Evolutionary conservation across 1,140 invertebrate species (phyloP).

Genomic region (Heliconius eleuchia): DNA sequence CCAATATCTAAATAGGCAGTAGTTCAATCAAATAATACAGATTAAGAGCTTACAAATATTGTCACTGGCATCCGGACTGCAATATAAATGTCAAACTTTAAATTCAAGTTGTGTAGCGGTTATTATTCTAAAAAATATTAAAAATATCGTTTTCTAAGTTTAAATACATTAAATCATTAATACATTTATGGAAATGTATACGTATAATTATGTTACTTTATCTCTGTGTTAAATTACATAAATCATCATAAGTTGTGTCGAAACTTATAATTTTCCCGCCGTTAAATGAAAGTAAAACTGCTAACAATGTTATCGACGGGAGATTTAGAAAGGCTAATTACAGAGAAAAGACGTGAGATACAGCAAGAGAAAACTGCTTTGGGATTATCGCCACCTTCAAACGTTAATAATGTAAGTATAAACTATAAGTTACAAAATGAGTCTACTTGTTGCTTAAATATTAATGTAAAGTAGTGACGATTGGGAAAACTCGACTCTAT

Average conservation of each 20-base stretch:
- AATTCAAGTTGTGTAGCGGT: slow-evolving; percentile 4
- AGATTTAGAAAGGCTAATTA: slow-evolving; percentile 76
- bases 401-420: slow-evolving; percentile 48
- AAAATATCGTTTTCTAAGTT: not conserved
- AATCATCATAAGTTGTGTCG: not conserved
- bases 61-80: not conserved
- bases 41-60: not conserved
- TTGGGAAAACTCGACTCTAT: slow-evolving; percentile 18
- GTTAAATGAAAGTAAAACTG: slow-evolving; percentile 39
- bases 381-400: slow-evolving; percentile 46
- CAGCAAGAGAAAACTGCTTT: slow-evolving; percentile 68
- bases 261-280: slow-evolving; percentile 52
- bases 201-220: not conserved
- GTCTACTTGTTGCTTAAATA: slow-evolving; percentile 45
- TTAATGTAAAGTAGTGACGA: slow-evolving; percentile 1
- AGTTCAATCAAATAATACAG: not conserved
- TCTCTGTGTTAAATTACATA: not conserved
- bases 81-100: slow-evolving; percentile 6
- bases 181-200: not conserved
- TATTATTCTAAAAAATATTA: not conserved
- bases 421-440: not conserved
- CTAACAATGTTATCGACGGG: slow-evolving; percentile 66
- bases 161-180: not conserved
- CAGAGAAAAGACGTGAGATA: slow-evolving; percentile 69
- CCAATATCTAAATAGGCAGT: not conserved